A percentile compares a stretch with the other conserved stretches of the same genome.
Evolutionary conservation across 2,888 invertebrate species (phyloP).

Genomic region (Caradrina kadenii): DNA sequence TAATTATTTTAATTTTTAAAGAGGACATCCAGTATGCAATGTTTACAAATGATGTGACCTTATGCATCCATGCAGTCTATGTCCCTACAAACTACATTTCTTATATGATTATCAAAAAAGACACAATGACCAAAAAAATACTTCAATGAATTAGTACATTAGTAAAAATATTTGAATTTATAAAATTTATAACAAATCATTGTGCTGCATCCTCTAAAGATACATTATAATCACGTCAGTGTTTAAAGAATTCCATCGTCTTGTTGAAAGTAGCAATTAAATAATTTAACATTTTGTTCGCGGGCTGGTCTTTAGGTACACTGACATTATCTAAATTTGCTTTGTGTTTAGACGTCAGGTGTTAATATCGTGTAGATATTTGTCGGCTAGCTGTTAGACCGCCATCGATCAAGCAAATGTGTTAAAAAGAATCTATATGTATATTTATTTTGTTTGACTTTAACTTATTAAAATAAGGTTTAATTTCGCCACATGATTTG

Average conservation of each 20-base stretch:
- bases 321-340: conserved; percentile 58
- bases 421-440: conserved; percentile 29
- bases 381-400: conserved; percentile 40
- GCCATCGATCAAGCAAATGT: conserved; percentile 44
- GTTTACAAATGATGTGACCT: background rate
- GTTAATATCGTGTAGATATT: conserved; percentile 58
- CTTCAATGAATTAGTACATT: background rate
- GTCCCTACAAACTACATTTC: too few relatives aligned
- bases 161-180: background rate
- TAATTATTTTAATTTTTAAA: too few relatives aligned
- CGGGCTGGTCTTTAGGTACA: conserved; percentile 30
- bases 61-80: too few relatives aligned
- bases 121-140: conserved; percentile 6
- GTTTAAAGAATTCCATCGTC: conserved; percentile 34
- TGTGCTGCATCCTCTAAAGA: conserved; percentile 26
- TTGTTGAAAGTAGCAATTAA: conserved; percentile 56
- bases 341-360: conserved; percentile 54
- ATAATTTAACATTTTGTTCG: conserved; percentile 54
- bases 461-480: conserved; percentile 27
- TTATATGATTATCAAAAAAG: background rate
- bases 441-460: conserved; percentile 36
- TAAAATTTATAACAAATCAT: conserved; percentile 26
- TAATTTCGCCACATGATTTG: background rate
- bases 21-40: too few relatives aligned
- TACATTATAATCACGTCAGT: conserved; percentile 20